A percentile compares a stretch with the other conserved stretches of the same genome.
These are phyloP conservation scores for Casuarius casuarius DNA, from an alignment of 2,113 vertebrate species.

Conservation along the genomic window DNA sequence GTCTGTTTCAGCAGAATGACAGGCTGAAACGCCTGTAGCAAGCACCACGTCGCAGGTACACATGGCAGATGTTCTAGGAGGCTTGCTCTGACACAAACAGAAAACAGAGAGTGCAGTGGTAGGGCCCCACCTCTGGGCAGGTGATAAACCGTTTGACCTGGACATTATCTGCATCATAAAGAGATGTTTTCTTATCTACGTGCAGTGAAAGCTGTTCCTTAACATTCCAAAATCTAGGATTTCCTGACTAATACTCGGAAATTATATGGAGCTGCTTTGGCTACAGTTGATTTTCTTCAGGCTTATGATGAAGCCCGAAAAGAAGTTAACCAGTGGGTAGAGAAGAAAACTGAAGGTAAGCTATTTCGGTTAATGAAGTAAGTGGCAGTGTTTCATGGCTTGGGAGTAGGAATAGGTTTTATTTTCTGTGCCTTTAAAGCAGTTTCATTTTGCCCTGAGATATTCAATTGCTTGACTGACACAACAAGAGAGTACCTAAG, in stretches of 20 bases:
- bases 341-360: constrained; percentile 89
- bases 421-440: background rate
- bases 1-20: background rate
- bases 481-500: background rate
- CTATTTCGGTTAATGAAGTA: background rate
- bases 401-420: background rate
- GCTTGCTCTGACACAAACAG: background rate
- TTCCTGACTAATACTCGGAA: constrained; percentile 85
- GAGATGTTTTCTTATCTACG: background rate
- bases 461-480: background rate
- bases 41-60: background rate
- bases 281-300: constrained; percentile 83
- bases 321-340: constrained; percentile 91
- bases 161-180: background rate
- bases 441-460: background rate
- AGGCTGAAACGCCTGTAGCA: background rate
- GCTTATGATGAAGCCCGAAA: constrained; percentile 78
- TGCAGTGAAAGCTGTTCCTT: background rate
- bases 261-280: constrained; percentile 86
- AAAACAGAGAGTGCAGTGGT: background rate
- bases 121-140: background rate
- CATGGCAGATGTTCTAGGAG: background rate
- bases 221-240: constrained; percentile 67
- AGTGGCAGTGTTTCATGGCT: background rate
- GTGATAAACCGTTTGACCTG: background rate